Evolutionary conservation across 1,140 invertebrate genomes (phyloP).

Genomic region (Nebria ingens): DNA sequence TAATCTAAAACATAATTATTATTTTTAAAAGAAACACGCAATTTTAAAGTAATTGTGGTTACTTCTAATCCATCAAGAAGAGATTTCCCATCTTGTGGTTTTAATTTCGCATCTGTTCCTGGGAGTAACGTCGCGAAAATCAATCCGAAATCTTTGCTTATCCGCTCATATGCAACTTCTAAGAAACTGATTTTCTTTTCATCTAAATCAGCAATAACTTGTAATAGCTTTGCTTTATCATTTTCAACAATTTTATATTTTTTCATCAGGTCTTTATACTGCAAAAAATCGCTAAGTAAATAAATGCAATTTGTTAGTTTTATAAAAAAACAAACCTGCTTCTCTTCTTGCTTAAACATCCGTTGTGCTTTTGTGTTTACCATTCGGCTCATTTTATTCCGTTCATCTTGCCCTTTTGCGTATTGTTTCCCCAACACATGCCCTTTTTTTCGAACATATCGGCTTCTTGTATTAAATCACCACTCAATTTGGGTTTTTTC

Average conservation of each 20-base stretch:
- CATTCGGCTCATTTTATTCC: constrained; percentile 62
- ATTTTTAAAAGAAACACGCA: no score
- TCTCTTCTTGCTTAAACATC: constrained; percentile 76
- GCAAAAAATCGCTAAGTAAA: constrained; percentile 15
- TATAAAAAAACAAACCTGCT: constrained; percentile 45
- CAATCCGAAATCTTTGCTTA: constrained; percentile 88
- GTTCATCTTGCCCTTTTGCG: constrained; percentile 49
- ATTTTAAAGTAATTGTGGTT: no score
- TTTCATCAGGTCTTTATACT: constrained; percentile 68
- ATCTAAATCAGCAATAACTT: constrained; percentile 80
- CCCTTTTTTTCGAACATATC: constrained; percentile 22
- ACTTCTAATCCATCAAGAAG: constrained; percentile 84
- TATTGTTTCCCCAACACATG: constrained; percentile 45
- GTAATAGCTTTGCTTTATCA: constrained; percentile 73
- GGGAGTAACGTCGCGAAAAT: constrained; percentile 90
- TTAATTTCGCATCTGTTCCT: constrained; percentile 76
- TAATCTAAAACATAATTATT: constrained; percentile 45
- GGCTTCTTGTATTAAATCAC: constrained; percentile 23
- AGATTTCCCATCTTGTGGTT: constrained; percentile 60
- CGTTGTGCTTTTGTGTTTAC: constrained; percentile 82
- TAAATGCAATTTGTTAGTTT: constrained; percentile 3
- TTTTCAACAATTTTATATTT: constrained; percentile 78
- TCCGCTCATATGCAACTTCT: constrained; percentile 68
- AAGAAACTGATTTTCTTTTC: constrained; percentile 79
- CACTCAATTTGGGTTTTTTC: no score